Evolutionary conservation across 2,113 vertebrate genomes (phyloP), one percentile per base, ranked within the genome.

Genomic region (Megalops atlanticus): DNA sequence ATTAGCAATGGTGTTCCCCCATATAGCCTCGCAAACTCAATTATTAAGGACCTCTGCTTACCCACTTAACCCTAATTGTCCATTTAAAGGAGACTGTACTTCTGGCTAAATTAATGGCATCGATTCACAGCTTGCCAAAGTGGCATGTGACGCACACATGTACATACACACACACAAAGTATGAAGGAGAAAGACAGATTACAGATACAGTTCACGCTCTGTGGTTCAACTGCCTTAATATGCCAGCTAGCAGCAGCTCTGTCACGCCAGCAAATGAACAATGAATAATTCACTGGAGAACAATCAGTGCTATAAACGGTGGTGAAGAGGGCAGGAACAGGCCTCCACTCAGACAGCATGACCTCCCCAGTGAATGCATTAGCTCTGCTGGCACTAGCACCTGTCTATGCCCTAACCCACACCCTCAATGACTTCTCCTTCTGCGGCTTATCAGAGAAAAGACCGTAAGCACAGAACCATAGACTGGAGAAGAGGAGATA

Each of bases 211-310:
- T 64, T n/a, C 4, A 31, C 24, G 24, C 4, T 27, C 58, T 11
- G 5, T 11, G 49, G 16, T 18, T 14, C 31, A 2, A 4, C 12
- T 12, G 68, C 27, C 68, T 36, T 70, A 70, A 70, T 35, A 70
- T 5, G 68, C 68, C 31, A 12, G 35, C 16, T 21, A 43, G 40
- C 70, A 16, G 70, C 40, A 21, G 38, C 40, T 2, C n/a, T 27
- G 40, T 10, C 21, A n/a, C 38, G n/a, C 39, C n/a, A n/a, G 73
- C 24, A 74, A 74, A 74, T 31, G 73, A 74, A 74, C 40, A 27
- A 27, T 43, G 39, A 74, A 27, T 43, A 45, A 43, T 74, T 74
- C 21, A 41, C 73, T 41, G 40, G 24, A 38, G 35, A 74, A 27
- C 40, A 41, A 24, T 74, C 24, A 74, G 36, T 24, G 72, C 38